Percentiles rank a stretch among this genome's conserved stretches.
These are phyloP conservation scores for Cerceris rybyensis DNA, from an alignment of 2,888 invertebrate genomes.

Conservation along the genomic window DNA sequence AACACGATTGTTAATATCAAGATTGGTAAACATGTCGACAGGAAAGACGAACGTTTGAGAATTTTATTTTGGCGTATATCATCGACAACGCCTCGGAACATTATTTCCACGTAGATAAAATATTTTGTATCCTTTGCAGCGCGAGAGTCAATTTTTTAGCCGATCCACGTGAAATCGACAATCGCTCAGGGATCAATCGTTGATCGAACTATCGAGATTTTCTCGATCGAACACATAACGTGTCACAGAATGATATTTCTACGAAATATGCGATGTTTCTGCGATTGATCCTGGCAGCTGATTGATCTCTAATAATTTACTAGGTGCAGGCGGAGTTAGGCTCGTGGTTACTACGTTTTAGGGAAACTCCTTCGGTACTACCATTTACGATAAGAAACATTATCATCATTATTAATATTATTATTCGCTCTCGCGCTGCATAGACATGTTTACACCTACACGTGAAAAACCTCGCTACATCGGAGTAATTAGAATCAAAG, in stretches of 20 bases:
- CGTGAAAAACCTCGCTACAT: conserved; percentile 55
- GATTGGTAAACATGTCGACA: neutral
- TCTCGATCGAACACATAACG: neutral
- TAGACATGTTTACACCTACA: conserved; percentile 40
- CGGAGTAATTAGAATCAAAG: conserved; percentile 63
- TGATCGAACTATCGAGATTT: neutral
- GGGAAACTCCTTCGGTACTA: conserved; percentile 21
- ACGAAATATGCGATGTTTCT: neutral
- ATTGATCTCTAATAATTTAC: conserved; percentile 48
- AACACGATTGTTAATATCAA: neutral
- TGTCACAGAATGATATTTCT: neutral
- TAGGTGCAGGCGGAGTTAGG: conserved; percentile 58
- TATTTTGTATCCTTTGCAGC: conserved; percentile 62
- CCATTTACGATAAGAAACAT: conserved; percentile 27
- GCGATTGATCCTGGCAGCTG: conserved; percentile 14
- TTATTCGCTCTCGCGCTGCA: conserved; percentile 72
- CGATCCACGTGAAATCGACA: conserved; percentile 11
- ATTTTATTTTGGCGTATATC: conserved; percentile 18
- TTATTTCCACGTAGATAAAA: conserved; percentile 38
- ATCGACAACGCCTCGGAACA: conserved; percentile 65
- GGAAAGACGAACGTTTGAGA: neutral
- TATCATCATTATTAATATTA: conserved; percentile 23
- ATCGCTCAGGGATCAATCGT: conserved; percentile 48
- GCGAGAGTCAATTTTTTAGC: conserved; percentile 62
- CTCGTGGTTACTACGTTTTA: conserved; percentile 26